phyloP scores from a whole-genome alignment of 2,113 vertebrate species.

The Neogobius melanostomus region DNA sequence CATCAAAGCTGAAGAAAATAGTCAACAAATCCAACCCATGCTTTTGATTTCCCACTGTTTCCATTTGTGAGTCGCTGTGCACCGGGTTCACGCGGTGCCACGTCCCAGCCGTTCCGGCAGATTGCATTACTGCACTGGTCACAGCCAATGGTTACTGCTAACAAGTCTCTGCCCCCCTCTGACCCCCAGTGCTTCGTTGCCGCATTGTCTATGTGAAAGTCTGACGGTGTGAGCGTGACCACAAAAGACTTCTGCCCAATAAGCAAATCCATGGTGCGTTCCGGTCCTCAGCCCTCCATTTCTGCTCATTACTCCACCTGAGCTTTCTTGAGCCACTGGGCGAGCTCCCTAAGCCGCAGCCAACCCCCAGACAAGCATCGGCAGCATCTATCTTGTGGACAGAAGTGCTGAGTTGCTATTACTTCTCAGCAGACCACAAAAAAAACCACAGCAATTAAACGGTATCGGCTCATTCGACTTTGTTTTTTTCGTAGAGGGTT shows the following conservation, averaged over 20 bases:
- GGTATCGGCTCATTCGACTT: constrained; percentile 72
- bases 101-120: constrained; percentile 47
- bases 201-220: constrained; percentile 3
- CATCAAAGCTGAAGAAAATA: constrained; percentile 23
- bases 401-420: constrained; percentile 81
- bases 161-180: constrained; percentile 57
- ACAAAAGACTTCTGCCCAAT: constrained; percentile 56
- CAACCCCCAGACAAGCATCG: constrained; percentile 64
- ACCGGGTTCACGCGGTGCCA: constrained; percentile 33
- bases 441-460: constrained; percentile 81
- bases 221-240: constrained; percentile 38
- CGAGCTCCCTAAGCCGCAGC: constrained; percentile 48
- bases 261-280: constrained; percentile 53
- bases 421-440: constrained; percentile 75
- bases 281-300: constrained; percentile 45
- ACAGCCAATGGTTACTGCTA: constrained; percentile 52
- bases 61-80: constrained; percentile 39
- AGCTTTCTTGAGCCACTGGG: constrained; percentile 63
- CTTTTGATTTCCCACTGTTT: constrained; percentile 51
- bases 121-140: constrained; percentile 54
- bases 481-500: constrained; percentile 47
- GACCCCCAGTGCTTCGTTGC: constrained; percentile 28
- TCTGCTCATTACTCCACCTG: constrained; percentile 72
- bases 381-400: constrained; percentile 80
- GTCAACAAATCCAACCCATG: constrained; percentile 22